These are phyloP conservation scores for Xiphorhynchus erythropygius DNA, from an alignment of 2,797 vertebrate species.

Conservation along the genomic window DNA sequence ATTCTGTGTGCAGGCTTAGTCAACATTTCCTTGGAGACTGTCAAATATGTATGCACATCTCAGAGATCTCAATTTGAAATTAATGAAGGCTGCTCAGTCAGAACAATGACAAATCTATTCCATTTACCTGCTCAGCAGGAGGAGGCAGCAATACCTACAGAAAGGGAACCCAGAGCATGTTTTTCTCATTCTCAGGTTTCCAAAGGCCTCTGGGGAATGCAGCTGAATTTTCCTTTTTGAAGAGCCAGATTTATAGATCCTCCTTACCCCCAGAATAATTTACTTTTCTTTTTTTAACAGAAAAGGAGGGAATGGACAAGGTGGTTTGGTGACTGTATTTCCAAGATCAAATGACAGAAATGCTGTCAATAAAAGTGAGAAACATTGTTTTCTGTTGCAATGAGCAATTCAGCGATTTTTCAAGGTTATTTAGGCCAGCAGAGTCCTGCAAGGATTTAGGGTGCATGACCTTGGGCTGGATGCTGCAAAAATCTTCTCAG, in stretches of 20 bases:
- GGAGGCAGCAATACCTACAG: constrained; percentile 23
- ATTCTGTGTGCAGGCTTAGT: constrained; percentile 46
- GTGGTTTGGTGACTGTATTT: background rate
- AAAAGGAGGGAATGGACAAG: background rate
- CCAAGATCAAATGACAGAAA: background rate
- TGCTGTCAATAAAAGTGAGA: background rate
- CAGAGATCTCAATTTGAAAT: constrained; percentile 69
- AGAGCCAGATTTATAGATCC: background rate
- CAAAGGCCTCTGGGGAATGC: background rate
- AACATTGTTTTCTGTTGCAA: background rate
- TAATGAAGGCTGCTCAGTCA: constrained; percentile 69
- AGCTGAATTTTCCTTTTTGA: constrained; percentile 3
- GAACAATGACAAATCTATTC: constrained; percentile 66
- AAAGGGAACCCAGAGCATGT: background rate
- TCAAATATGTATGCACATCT: constrained; percentile 70
- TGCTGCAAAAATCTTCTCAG: background rate
- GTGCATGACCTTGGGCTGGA: background rate
- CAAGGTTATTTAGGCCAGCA: constrained; percentile 20
- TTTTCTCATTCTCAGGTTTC: constrained; percentile 11
- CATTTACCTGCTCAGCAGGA: constrained; percentile 60
- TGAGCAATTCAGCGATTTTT: background rate
- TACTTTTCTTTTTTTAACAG: background rate
- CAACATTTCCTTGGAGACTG: constrained; percentile 65
- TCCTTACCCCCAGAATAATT: background rate
- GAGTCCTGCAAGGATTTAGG: background rate